Base-by-base conservation (phyloP, 2,888 invertebrate genomes). In the Oconnorella tubifera region DNA sequence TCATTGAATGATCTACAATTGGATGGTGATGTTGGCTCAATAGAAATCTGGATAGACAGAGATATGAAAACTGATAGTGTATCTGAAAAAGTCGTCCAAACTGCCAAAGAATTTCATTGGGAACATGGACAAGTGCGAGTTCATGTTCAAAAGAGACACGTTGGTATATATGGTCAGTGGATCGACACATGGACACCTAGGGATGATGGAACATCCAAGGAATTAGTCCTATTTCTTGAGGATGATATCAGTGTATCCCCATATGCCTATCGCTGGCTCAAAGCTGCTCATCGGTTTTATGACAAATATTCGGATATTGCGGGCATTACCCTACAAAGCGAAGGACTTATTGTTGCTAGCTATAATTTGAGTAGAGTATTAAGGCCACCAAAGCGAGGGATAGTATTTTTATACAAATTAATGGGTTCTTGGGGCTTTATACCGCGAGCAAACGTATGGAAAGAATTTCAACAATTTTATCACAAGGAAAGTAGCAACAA, bases 241-340 rank as follows among this genome's bases (percentile, higher is more conserved):
- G 78, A 78, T 58, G 78, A 78, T 61, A 53, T 75, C 23, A 71
- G 73, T n/a, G 70, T 77, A 1, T 76, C 77, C 0, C 72, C 68
- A 29, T 70, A 69, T 56, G 73, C 74, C 29, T 77, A 75, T 62
- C 66, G 69, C 49, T 78, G 75, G 74, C 60, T 77, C 28, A 74
- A 72, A 65, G 65, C 70, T 23, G 76, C 74, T 23, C 75, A 75
- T 58, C 59, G 57, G 1, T 71, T 72, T n/a, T 77, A 75, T 59
- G 71, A 70, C 29, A 50, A 56, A 4, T 29, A 62, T 25, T 55
- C 66, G 1, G 68, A 72, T 51, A 65, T 76, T 1, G 72, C 72
- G 58, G 76, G 76, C 1, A 75, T 66, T 59, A 63, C 73, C 2
- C 66, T 77, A n/a, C 74, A 73, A 31, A 74, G 73, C 0, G 68